Percentiles rank a stretch among this genome's conserved stretches.
Conservation (phyloP, 2,888 invertebrate species). For the Petrophora chlorosata region DNA sequence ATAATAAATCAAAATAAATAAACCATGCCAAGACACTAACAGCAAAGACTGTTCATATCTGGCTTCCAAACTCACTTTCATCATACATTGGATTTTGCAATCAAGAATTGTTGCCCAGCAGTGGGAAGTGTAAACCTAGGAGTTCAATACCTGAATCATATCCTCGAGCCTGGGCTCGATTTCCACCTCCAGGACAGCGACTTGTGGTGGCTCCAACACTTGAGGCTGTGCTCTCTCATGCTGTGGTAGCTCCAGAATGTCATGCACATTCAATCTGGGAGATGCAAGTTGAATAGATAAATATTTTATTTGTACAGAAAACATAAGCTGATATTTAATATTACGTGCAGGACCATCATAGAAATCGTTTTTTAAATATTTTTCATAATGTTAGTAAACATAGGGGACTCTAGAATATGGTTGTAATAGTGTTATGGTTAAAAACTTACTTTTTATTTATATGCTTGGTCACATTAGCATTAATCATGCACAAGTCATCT, state of each 20-base stretch:
- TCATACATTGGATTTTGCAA: not conserved
- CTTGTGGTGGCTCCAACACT: conserved; percentile 33
- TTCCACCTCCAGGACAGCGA: conserved; percentile 45
- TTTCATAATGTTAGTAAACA: no score
- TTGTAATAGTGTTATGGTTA: not conserved
- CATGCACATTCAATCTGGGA: not conserved
- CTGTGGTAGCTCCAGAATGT: not conserved
- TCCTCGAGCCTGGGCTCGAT: conserved; percentile 59
- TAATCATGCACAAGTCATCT: conserved; percentile 73
- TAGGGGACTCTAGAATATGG: not conserved
- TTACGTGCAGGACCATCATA: no score
- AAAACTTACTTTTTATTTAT: conserved; percentile 67
- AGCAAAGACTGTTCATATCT: no score
- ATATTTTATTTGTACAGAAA: no score
- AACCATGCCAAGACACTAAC: no score
- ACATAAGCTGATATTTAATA: no score
- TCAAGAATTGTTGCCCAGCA: not conserved
- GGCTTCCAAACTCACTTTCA: not conserved
- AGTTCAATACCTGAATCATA: conserved; percentile 4
- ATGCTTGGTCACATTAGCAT: conserved; percentile 61
- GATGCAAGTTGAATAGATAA: no score
- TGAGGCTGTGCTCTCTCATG: conserved; percentile 23
- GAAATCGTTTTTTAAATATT: no score
- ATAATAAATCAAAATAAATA: no score
- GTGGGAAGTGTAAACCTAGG: not conserved